These are phyloP conservation scores for Oreochromis tanganicae DNA, from an alignment of 2,113 vertebrate genomes.

Conservation along the genomic window DNA sequence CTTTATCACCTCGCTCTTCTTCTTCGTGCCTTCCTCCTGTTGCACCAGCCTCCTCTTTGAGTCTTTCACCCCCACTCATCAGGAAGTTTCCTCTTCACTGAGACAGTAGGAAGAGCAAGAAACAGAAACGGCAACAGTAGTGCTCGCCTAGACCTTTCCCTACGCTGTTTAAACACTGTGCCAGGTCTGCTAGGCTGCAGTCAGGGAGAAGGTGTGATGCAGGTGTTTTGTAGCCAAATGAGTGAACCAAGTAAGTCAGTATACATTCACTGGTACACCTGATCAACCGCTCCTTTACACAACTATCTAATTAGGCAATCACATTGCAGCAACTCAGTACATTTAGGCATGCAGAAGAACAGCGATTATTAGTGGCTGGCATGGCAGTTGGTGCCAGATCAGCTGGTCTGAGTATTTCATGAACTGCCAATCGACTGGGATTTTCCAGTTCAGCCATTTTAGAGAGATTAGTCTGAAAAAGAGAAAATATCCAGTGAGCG, in stretches of 20 bases:
- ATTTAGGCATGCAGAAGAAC: not conserved
- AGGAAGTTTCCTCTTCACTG: constrained; percentile 7
- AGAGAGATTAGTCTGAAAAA: not conserved
- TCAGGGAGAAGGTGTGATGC: not conserved
- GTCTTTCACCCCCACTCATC: constrained; percentile 27
- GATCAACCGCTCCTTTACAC: not conserved
- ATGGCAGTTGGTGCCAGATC: not conserved
- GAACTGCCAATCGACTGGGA: not conserved
- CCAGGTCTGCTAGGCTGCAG: constrained; percentile 32
- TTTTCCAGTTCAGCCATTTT: not conserved
- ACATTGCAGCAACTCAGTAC: not conserved
- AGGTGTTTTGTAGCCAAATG: not conserved
- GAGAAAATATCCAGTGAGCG: not conserved
- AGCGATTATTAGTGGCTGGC: not conserved
- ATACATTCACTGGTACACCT: not conserved
- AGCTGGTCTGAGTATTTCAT: not conserved
- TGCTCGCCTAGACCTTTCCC: constrained; percentile 23
- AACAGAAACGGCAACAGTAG: constrained; percentile 19
- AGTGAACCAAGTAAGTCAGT: not conserved
- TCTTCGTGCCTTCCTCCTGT: constrained; percentile 3
- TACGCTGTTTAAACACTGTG: constrained; percentile 17
- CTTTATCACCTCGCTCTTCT: not conserved
- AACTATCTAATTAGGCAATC: not conserved
- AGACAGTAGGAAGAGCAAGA: constrained; percentile 44
- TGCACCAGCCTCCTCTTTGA: constrained; percentile 15